Conservation (phyloP, 2,888 invertebrate species). For the Arrhopalites spinosus region DNA sequence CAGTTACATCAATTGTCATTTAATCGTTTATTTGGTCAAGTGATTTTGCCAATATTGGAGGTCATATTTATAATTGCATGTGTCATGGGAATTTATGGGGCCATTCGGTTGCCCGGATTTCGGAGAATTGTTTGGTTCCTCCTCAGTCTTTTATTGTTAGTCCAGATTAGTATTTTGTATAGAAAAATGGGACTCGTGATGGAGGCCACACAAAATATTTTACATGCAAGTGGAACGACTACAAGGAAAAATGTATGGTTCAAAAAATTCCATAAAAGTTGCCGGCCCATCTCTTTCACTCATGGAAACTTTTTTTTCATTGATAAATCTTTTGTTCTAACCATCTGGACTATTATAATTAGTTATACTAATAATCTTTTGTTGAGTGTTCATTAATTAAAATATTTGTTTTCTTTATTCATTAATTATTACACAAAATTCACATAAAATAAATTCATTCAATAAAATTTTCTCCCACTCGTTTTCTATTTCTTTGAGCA, state of each 20-base stretch:
- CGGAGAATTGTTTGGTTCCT: neutral
- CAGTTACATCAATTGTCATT: too few relatives aligned
- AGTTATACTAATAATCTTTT: neutral
- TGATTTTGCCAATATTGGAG: too few relatives aligned
- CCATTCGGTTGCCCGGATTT: neutral
- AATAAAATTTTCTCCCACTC: too few relatives aligned
- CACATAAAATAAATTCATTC: too few relatives aligned
- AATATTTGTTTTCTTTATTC: too few relatives aligned
- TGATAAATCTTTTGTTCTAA: neutral
- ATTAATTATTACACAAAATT: too few relatives aligned
- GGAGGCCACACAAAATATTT: neutral
- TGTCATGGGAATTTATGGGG: neutral
- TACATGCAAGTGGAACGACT: neutral
- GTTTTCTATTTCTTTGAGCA: too few relatives aligned
- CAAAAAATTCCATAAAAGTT: neutral
- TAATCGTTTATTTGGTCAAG: too few relatives aligned
- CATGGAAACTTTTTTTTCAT: neutral
- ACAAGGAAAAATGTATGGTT: neutral
- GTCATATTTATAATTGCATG: neutral
- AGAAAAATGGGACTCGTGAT: neutral
- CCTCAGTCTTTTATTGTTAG: neutral
- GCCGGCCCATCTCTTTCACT: neutral
- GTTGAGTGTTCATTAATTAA: neutral
- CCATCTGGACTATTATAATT: neutral
- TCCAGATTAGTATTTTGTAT: neutral